phyloP scores from a whole-genome alignment of 2,888 invertebrate genomes.

The Ochropacha duplaris region DNA sequence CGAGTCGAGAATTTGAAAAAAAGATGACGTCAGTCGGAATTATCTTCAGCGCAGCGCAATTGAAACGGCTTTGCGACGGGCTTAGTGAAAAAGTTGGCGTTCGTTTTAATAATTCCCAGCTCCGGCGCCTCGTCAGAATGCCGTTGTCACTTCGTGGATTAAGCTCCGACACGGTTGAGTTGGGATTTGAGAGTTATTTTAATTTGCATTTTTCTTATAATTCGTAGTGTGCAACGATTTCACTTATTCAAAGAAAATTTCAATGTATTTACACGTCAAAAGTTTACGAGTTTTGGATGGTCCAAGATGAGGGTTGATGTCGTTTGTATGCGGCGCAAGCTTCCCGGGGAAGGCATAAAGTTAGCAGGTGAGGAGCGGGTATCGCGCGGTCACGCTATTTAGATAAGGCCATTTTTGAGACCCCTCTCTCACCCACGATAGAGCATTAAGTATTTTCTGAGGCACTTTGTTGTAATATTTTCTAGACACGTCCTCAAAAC shows the following conservation, averaged over 20 bases:
- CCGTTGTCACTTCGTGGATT: constrained; percentile 83
- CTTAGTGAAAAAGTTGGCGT: constrained; percentile 83
- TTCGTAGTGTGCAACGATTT: constrained; percentile 51
- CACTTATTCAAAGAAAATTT: constrained; percentile 11
- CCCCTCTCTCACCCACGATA: constrained; percentile 60
- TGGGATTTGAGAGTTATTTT: constrained; percentile 81
- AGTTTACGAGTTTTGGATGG: constrained; percentile 62
- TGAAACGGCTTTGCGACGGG: constrained; percentile 83
- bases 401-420: constrained; percentile 74
- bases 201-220: constrained; percentile 77
- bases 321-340: constrained; percentile 72
- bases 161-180: constrained; percentile 82
- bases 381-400: constrained; percentile 78
- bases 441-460: constrained; percentile 44
- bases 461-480: constrained; percentile 42
- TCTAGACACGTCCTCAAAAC: constrained; percentile 11
- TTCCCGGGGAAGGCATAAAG: constrained; percentile 75
- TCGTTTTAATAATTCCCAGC: constrained; percentile 83
- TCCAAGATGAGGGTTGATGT: constrained; percentile 56
- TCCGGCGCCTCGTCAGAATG: constrained; percentile 83
- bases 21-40: constrained; percentile 83
- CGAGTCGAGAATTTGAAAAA: constrained; percentile 80
- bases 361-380: constrained; percentile 71
- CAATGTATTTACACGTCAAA: constrained; percentile 50
- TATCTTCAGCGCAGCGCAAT: constrained; percentile 83